Conservation (phyloP, 2,888 invertebrate genomes). For the Cotesia congregata region DNA sequence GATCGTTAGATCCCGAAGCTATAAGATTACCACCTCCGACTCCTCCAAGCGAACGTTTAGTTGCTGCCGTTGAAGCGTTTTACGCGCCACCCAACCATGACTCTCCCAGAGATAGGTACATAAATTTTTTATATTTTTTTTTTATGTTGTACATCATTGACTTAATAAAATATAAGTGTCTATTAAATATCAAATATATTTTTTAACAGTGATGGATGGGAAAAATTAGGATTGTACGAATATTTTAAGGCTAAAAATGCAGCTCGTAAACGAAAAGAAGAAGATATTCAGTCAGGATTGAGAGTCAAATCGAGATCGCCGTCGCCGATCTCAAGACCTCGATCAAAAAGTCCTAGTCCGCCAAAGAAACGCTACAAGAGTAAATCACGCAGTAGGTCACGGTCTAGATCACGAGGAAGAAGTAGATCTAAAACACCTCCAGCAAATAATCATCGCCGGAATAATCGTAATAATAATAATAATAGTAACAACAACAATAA, state of each 20-base stretch:
- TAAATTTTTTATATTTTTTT: not conserved
- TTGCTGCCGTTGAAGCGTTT: slow-evolving; percentile 96
- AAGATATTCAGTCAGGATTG: slow-evolving; percentile 81
- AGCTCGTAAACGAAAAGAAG: slow-evolving; percentile 90
- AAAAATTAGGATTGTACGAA: slow-evolving; percentile 96
- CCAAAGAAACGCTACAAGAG: slow-evolving; percentile 84
- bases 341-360: slow-evolving; percentile 80
- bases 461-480: slow-evolving; percentile 63
- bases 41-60: slow-evolving; percentile 92
- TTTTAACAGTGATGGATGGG: slow-evolving; percentile 92
- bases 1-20: slow-evolving; percentile 88
- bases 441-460: slow-evolving; percentile 64
- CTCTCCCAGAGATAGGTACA: slow-evolving; percentile 90
- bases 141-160: not conserved
- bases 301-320: slow-evolving; percentile 83
- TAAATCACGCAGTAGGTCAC: slow-evolving; percentile 74
- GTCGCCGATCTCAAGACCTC: slow-evolving; percentile 83
- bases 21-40: slow-evolving; percentile 95
- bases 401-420: slow-evolving; percentile 70
- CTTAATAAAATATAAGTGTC: too few relatives aligned
- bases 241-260: slow-evolving; percentile 97
- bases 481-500: slow-evolving; percentile 68
- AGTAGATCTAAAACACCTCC: slow-evolving; percentile 70
- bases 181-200: not conserved
- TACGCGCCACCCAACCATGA: slow-evolving; percentile 96